Percentiles rank a stretch among this genome's conserved stretches.
Conservation (phyloP, 1,140 invertebrate species). For the Nilaparvata lugens region DNA sequence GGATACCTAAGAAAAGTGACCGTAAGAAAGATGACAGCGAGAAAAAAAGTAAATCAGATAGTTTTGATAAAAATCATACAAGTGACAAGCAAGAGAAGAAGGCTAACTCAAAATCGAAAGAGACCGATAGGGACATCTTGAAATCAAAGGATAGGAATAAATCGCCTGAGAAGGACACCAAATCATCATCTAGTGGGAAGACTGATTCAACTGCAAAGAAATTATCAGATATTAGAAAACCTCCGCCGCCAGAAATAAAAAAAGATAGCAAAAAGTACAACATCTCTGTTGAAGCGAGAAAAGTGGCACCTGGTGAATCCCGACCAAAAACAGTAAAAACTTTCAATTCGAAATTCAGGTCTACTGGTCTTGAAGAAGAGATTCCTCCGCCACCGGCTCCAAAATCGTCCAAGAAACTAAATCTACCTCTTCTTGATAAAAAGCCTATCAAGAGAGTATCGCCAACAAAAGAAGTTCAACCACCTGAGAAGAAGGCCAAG, state of each 20-base stretch:
- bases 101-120: too few relatives aligned
- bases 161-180: slow-evolving; percentile 5
- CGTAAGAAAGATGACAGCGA: slow-evolving; percentile 30
- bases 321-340: slow-evolving; percentile 79
- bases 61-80: slow-evolving; percentile 39
- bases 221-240: background rate
- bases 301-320: slow-evolving; percentile 43
- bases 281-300: slow-evolving; percentile 67
- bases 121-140: background rate
- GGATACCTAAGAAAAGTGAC: slow-evolving; percentile 59
- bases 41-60: slow-evolving; percentile 20
- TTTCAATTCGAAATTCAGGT: slow-evolving; percentile 78
- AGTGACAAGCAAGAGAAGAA: slow-evolving; percentile 27
- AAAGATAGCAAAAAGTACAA: slow-evolving; percentile 58
- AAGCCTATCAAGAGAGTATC: slow-evolving; percentile 23
- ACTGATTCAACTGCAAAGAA: slow-evolving; percentile 8
- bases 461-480: slow-evolving; percentile 31
- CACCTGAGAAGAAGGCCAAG: slow-evolving; percentile 68
- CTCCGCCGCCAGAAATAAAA: slow-evolving; percentile 4
- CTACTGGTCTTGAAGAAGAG: slow-evolving; percentile 74
- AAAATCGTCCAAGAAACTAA: slow-evolving; percentile 36
- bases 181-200: slow-evolving; percentile 9
- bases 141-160: slow-evolving; percentile 20
- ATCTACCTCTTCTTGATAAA: slow-evolving; percentile 47
- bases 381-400: slow-evolving; percentile 35